Base-by-base conservation (phyloP, 2,888 invertebrate species). In the Nymphalis urticae region DNA sequence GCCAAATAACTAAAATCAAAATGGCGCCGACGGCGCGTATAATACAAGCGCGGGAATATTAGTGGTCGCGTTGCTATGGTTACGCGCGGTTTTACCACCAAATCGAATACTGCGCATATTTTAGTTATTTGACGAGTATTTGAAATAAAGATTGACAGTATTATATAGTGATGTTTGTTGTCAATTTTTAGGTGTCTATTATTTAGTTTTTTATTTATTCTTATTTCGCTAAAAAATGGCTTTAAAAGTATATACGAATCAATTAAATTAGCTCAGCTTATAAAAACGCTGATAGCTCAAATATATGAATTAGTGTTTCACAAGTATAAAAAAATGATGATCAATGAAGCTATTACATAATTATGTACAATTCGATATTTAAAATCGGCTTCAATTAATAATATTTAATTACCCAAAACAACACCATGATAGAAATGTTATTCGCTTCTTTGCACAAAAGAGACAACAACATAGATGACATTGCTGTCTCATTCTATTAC, bases 111-210 rank as follows among this genome's bases (percentile, higher is more conserved):
- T 42, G 42, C 2, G 4, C 10, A 10, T 10, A 13, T 42, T 42
- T 42, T 42, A 42, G 42, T 42, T 42, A 42, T 42, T 42, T 42
- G 42, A 10, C 42, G 42, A 13, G 42, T 42, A 42, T 42, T 42
- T 42, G 13, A 42, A 63, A 54, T 56, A 54, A 36, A 53, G 61
- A 58, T 42, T 42, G 56, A 68, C 70, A 71, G 64, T 71, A 71
- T 68, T 65, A 64, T 60, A 48, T 62, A 56, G 42, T 42, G 47
- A 64, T 27, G 51, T 62, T 58, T 51, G 21, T 68, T 65, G 70
- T 68, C 70, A 68, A 70, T 70, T 71, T 32, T 71, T 71, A 71
- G 64, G 60, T 59, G 42, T 13, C 42, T 61, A 42, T 62, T 66
- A 66, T 71, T 64, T 65, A 56, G n/a, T 42, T 58, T 19, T n/a